These are phyloP conservation scores for Hylaeus anthracinus DNA, from an alignment of 1,140 invertebrate species.

Conservation along the genomic window DNA sequence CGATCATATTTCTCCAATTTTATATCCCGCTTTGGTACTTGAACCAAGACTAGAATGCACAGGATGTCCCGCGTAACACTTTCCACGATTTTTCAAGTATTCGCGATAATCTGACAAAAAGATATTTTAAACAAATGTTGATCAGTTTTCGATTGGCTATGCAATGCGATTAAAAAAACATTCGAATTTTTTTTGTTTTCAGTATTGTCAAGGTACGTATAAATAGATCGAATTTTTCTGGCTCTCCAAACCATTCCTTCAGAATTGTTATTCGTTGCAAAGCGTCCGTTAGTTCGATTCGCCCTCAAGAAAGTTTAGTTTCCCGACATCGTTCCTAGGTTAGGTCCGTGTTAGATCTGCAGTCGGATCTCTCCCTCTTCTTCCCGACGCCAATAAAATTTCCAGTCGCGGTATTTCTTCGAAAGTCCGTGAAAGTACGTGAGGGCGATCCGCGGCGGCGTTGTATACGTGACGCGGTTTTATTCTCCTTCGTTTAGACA, in stretches of 20 bases:
- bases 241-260: slow-evolving; percentile 36
- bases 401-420: slow-evolving; percentile 34
- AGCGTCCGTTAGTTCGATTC: slow-evolving; percentile 18
- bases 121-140: no score
- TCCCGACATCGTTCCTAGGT: no score
- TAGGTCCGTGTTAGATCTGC: no score
- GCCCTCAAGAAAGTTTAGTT: slow-evolving; percentile 27
- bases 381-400: slow-evolving; percentile 38
- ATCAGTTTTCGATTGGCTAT: no score
- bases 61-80: no score
- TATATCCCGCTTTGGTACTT: no score
- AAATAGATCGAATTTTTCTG: slow-evolving; percentile 10
- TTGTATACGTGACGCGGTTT: slow-evolving; percentile 68
- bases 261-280: slow-evolving; percentile 60
- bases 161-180: no score
- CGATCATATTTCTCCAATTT: not conserved
- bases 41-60: no score
- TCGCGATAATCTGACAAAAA: no score
- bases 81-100: no score
- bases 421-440: slow-evolving; percentile 55
- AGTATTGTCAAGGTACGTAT: no score
- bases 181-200: slow-evolving; percentile 38
- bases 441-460: slow-evolving; percentile 57
- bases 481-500: slow-evolving; percentile 56
- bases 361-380: no score